Conservation (phyloP, 2,113 vertebrate genomes). For the Equus quagga region DNA sequence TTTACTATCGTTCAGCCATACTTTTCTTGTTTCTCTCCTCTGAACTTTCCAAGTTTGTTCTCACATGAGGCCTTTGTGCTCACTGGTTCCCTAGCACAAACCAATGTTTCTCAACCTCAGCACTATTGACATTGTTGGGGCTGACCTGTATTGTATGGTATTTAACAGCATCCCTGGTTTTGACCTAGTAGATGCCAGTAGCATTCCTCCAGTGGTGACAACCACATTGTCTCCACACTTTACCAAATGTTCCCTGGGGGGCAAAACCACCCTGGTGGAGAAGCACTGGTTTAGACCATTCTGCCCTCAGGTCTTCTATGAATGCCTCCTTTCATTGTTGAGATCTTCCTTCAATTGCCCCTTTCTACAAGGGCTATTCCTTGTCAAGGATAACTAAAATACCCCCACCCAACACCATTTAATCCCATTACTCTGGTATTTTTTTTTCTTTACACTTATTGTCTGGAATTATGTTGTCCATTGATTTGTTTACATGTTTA, state of each 20-base stretch:
- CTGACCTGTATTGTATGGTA: neutral
- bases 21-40: neutral
- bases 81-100: neutral
- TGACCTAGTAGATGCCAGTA: neutral
- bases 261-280: neutral
- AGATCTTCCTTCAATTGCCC: neutral
- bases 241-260: neutral
- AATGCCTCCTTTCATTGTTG: neutral
- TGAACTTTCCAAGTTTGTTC: neutral
- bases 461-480: neutral
- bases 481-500: conserved; percentile 15
- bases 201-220: neutral
- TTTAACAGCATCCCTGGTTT: neutral
- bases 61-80: neutral
- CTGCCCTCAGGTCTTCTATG: neutral
- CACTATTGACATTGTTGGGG: neutral
- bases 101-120: neutral
- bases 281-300: neutral
- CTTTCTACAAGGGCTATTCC: neutral
- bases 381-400: neutral
- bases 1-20: neutral
- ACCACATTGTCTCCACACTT: neutral
- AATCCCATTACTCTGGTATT: neutral
- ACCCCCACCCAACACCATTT: neutral
- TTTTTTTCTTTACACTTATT: neutral